Base-by-base conservation (phyloP, 2,888 invertebrate genomes). In the Calameuta pallipes region DNA sequence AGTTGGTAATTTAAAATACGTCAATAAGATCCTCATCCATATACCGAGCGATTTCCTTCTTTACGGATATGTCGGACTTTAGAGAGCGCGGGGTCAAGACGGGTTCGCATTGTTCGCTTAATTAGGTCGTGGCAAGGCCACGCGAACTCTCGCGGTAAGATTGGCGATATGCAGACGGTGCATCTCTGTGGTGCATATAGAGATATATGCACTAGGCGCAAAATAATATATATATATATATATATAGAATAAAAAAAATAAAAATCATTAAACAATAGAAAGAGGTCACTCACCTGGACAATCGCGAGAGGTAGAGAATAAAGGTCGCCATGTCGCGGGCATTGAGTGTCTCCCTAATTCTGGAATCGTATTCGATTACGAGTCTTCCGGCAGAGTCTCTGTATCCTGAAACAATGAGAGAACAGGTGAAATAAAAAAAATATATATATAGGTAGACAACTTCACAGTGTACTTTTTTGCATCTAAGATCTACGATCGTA, bases 251-350 rank as follows among this genome's bases (percentile, higher is more conserved):
- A 37, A 11, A 36, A 11, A 11, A 11, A 36, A 36, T 36, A 36
- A 36, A 37, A 41, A 15, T 41, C 15, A 41, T 41, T 41, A 41
- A 15, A 41, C 41, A 41, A 41, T 15, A 41, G 41, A 15, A 41
- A 41, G 6, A 15, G 41, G 15, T 41, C 15, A 41, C 41, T 41
- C 41, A 96, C 96, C 94, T 94, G 85, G 95, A 94, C 87, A 96
- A 93, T 82, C 95, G 94, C 84, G 94, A 93, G 92, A 95, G 96
- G 92, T 95, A 96, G 89, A 95, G 93, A 82, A 96, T 92, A 83
- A 95, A 93, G 84, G 95, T 94, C 81, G 96, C 95, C 84, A 96
- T 93, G 92, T 96, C 95, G 86, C 94, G 94, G 89, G 94, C 94
- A 84, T 94, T 94, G 80, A 94, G 92, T 81, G 93, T 93, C 82